A percentile compares a stretch with the other conserved stretches of the same genome.
Evolutionary conservation across 2,113 vertebrate genomes (phyloP).

Genomic region (Eurystomus gularis): DNA sequence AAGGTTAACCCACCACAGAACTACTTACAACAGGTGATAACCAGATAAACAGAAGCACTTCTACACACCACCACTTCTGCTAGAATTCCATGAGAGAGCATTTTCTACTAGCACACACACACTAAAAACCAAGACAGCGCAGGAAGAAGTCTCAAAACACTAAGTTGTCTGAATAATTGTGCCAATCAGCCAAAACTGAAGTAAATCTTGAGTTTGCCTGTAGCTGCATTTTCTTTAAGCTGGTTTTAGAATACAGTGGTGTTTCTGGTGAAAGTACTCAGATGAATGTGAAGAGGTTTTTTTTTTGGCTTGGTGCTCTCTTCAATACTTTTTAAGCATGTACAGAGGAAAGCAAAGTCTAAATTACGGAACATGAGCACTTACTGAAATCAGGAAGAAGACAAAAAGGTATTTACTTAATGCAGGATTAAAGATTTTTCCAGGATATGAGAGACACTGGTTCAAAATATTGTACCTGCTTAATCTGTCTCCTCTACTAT

Average conservation of each 20-base stretch:
- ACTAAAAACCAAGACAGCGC: neutral
- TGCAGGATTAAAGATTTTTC: neutral
- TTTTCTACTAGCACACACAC: neutral
- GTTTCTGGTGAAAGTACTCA: neutral
- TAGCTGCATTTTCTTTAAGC: neutral
- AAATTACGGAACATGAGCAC: neutral
- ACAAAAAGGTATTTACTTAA: neutral
- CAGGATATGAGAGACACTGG: neutral
- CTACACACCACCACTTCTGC: neutral
- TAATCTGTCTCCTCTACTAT: neutral
- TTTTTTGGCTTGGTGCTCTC: neutral
- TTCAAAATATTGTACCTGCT: neutral
- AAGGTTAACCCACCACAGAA: too few relatives aligned
- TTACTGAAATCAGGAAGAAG: neutral
- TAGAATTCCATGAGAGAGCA: neutral
- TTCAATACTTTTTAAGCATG: neutral
- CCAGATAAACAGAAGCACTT: neutral
- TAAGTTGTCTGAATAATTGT: neutral
- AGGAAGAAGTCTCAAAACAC: neutral
- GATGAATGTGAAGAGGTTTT: neutral
- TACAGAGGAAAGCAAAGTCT: neutral
- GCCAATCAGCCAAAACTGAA: neutral
- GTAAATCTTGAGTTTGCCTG: neutral
- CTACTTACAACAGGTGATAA: neutral
- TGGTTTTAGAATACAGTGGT: neutral